These are phyloP conservation scores for Poliocrania exsul DNA, from an alignment of 2,797 vertebrate genomes.

Conservation along the genomic window DNA sequence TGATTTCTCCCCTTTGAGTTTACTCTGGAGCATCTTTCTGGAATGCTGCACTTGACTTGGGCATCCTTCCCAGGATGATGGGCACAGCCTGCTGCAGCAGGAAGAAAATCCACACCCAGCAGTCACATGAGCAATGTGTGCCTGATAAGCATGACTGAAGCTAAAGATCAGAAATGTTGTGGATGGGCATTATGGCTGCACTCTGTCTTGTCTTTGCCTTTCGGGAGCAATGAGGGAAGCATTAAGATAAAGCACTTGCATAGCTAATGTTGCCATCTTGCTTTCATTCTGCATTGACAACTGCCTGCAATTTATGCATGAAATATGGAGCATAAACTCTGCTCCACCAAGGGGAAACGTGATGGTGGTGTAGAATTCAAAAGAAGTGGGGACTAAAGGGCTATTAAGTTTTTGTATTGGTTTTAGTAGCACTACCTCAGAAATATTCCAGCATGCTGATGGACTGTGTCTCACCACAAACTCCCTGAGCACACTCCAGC, in stretches of 20 bases:
- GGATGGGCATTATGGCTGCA: neutral
- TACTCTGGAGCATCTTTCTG: neutral
- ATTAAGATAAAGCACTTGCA: constrained; percentile 19
- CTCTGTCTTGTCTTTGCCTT: neutral
- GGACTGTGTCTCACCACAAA: neutral
- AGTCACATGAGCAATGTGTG: neutral
- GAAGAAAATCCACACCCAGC: neutral
- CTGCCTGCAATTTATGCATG: neutral
- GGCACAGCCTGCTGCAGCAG: neutral
- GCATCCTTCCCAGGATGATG: neutral
- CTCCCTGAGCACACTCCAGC: neutral
- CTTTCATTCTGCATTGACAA: neutral
- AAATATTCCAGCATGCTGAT: neutral
- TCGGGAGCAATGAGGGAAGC: neutral
- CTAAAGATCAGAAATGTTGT: neutral
- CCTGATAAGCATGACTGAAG: neutral
- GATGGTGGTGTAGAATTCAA: neutral
- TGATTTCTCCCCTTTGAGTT: neutral
- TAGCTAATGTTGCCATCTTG: neutral
- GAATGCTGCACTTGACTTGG: neutral
- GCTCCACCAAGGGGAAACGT: neutral
- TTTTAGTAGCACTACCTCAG: neutral
- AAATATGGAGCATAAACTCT: constrained; percentile 10
- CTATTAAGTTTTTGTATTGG: neutral
- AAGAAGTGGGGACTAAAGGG: neutral